Percentiles rank a stretch among this genome's conserved stretches.
Conservation (phyloP, 2,113 vertebrate genomes). For the Onychorhynchus coronatus region DNA sequence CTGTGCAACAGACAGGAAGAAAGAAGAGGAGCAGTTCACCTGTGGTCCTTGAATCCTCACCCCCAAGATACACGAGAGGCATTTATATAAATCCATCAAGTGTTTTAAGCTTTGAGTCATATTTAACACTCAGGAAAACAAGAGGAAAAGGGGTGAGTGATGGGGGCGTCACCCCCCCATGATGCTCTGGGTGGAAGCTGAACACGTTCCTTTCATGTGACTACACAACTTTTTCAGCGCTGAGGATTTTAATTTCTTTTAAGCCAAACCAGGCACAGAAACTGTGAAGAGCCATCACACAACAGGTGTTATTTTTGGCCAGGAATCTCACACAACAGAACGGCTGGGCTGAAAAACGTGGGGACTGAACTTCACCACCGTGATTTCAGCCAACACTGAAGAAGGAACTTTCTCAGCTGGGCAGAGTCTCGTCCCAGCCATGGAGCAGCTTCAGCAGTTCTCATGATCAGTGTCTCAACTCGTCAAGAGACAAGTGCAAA, state of each 20-base stretch:
- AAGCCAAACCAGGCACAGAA: not conserved
- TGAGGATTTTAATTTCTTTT: not conserved
- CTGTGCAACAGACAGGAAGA: not conserved
- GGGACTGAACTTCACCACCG: not conserved
- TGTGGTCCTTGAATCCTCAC: not conserved
- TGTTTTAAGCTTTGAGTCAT: not conserved
- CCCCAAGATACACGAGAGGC: not conserved
- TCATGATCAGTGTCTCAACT: not conserved
- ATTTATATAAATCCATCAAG: not conserved
- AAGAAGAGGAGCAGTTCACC: not conserved
- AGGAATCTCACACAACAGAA: not conserved
- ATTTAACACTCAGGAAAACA: not conserved
- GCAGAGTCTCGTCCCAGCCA: not conserved
- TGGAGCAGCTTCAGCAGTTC: not conserved
- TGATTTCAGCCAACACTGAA: not conserved
- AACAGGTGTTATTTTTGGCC: not conserved
- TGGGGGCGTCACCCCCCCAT: not conserved
- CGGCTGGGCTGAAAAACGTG: not conserved
- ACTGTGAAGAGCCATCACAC: not conserved
- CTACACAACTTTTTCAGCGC: not conserved
- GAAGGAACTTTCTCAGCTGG: not conserved
- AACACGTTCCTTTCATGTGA: not conserved
- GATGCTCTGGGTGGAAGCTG: not conserved
- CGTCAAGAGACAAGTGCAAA: not conserved
- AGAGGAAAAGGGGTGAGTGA: not conserved